A percentile compares a stretch with the other conserved stretches of the same genome.
These are phyloP conservation scores for Anolis sagrei DNA, from an alignment of 2,113 vertebrate species.

Conservation along the genomic window DNA sequence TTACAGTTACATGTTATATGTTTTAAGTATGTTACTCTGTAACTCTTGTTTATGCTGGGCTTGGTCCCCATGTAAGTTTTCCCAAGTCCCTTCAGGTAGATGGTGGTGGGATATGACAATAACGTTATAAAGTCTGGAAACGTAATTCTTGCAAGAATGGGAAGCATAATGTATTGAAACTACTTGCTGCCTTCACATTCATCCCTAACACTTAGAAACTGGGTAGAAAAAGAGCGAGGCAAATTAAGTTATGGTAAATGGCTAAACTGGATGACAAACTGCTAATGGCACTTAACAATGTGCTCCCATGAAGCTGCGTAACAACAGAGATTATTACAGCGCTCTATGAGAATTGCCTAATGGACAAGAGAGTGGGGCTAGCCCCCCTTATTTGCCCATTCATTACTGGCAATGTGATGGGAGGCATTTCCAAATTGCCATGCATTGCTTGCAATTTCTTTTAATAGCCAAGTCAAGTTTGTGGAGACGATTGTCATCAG, in stretches of 20 bases:
- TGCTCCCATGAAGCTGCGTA: slow-evolving; percentile 11
- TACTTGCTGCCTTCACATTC: background rate
- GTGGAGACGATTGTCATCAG: background rate
- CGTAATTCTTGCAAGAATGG: too few species aligned
- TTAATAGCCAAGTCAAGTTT: background rate
- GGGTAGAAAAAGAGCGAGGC: background rate
- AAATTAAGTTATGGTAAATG: background rate
- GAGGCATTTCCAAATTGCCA: background rate
- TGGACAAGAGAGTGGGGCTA: background rate
- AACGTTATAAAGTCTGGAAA: too few species aligned
- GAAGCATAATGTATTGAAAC: background rate
- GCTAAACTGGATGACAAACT: background rate
- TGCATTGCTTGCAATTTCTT: slow-evolving; percentile 5
- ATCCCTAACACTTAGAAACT: background rate
- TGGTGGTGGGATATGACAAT: too few species aligned
- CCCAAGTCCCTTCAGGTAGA: too few species aligned
- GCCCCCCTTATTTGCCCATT: slow-evolving; percentile 22
- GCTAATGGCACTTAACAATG: slow-evolving; percentile 10
- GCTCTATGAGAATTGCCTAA: slow-evolving; percentile 1
- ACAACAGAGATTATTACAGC: slow-evolving; percentile 31
- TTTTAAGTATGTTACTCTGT: too few species aligned
- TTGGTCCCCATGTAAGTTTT: too few species aligned
- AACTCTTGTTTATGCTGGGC: too few species aligned
- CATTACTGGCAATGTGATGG: slow-evolving; percentile 3
- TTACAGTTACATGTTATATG: too few species aligned